phyloP scores from a whole-genome alignment of 2,888 invertebrate species.

The Aplocera efformata region DNA sequence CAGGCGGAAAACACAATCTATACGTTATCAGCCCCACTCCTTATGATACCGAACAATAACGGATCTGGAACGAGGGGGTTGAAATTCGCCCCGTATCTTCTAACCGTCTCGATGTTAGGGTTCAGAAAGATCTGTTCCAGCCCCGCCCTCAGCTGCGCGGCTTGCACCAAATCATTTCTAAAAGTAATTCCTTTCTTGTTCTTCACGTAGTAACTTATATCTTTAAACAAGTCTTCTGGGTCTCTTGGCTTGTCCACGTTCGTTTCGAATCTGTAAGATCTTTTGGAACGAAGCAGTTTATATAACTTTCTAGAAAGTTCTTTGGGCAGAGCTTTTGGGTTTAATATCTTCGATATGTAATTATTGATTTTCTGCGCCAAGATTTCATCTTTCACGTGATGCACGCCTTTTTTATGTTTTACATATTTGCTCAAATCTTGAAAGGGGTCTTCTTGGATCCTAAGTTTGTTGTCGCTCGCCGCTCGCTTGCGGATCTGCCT shows the following conservation, averaged over 20 bases:
- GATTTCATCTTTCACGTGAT: slow-evolving; percentile 30
- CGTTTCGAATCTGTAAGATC: slow-evolving; percentile 35
- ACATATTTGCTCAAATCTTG: slow-evolving; percentile 33
- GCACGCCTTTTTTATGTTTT: slow-evolving; percentile 31
- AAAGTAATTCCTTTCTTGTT: slow-evolving; percentile 43
- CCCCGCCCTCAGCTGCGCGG: slow-evolving; percentile 38
- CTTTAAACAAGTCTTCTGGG: slow-evolving; percentile 43
- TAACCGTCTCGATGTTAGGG: slow-evolving; percentile 47
- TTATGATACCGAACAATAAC: slow-evolving; percentile 28
- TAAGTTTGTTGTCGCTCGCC: slow-evolving; percentile 22
- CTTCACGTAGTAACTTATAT: slow-evolving; percentile 57
- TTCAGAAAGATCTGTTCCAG: slow-evolving; percentile 42
- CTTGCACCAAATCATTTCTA: slow-evolving; percentile 37
- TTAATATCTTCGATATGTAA: slow-evolving; percentile 28
- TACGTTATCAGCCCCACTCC: slow-evolving; percentile 32
- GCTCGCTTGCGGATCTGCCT: slow-evolving; percentile 36
- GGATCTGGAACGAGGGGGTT: slow-evolving; percentile 45
- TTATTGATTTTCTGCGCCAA: slow-evolving; percentile 33
- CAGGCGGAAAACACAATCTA: no score
- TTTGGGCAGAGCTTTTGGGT: slow-evolving; percentile 9
- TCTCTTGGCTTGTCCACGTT: slow-evolving; percentile 36
- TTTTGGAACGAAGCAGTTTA: slow-evolving; percentile 8
- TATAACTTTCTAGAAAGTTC: background rate
- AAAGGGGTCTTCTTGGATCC: slow-evolving; percentile 35
- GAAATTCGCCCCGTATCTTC: slow-evolving; percentile 52